phyloP scores from a whole-genome alignment of 2,888 invertebrate genomes.

The Chromoteleia sp. region DNA sequence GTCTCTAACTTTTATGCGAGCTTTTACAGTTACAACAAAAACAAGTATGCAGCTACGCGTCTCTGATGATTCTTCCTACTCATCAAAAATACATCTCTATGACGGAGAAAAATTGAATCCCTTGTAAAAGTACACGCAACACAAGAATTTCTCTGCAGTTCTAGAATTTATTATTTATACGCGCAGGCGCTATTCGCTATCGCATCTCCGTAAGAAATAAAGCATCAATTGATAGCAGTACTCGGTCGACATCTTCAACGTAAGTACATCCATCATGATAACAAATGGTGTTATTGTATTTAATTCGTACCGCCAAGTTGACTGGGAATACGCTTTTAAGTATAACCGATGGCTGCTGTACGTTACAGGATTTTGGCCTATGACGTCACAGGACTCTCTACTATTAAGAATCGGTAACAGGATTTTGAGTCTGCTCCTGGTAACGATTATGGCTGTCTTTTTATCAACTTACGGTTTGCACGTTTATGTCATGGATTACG shows the following conservation, averaged over 20 bases:
- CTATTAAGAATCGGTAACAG: not conserved
- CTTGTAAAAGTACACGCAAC: no score
- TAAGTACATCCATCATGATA: not conserved
- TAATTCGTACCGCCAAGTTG: not conserved
- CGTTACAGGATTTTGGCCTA: not conserved
- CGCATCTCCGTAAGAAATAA: not conserved
- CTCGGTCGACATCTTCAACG: not conserved
- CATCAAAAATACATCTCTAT: no score
- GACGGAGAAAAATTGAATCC: no score
- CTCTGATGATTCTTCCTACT: no score
- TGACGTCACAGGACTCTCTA: not conserved
- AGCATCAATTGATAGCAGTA: not conserved
- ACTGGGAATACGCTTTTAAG: not conserved
- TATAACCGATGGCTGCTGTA: not conserved
- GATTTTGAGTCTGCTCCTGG: not conserved
- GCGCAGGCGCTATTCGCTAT: not conserved
- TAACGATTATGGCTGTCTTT: not conserved
- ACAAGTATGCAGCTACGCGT: no score
- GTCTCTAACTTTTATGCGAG: no score
- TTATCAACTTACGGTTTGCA: not conserved
- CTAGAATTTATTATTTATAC: not conserved
- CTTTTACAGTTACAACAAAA: no score
- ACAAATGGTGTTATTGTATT: not conserved
- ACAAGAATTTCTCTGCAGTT: no score
- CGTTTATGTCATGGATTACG: not conserved